Evolutionary conservation across 2,113 vertebrate genomes (phyloP), one percentile per base, ranked within the genome.

Genomic region (Abramis brama): DNA sequence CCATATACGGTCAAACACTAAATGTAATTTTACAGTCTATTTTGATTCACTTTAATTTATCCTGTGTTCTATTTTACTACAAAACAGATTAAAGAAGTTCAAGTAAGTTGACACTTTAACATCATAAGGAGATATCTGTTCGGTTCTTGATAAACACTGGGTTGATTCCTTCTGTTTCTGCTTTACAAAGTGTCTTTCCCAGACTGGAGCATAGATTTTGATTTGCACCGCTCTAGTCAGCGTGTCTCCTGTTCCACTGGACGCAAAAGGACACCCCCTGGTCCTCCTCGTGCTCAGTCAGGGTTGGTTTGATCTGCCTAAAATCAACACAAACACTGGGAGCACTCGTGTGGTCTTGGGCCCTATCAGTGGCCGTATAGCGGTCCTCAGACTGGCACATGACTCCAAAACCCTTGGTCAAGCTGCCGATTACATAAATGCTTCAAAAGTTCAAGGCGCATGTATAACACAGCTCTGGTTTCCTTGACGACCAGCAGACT

Each of bases 381-480:
- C 43, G 36, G 79, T 77, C 43, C 55, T 83, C 60, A 84, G 76
- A 39, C 73, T 89, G 88, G 84, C 92, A 92, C 93, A 94, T 94
- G 94, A 94, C 91, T 60, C 23, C 50, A 43, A 9, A 82, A 39
- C 59, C 77, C n/a, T 64, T 87, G 75, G 68, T 86, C 71, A 15
- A 3, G 12, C 23, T 86, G 57, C 25, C 83, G 89, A 89, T 91
- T 84, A 86, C 45, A 87, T 86, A 80, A 91, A 82, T 55, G 74
- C 86, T 43, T 9, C 43, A 43, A 83, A 2, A 23, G 82, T 88
- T 57, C 8, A 0, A 75, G 74, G 85, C 82, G 19, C 70, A 73
- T 77, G 55, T 47, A 47, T 79, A 66, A 62, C 73, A 50, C 13
- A 79, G 66, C 85, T 84, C 84, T 52, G 7, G 85, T 86, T 89